Percentiles rank a stretch among this genome's conserved stretches.
These are phyloP conservation scores for Sebastes nivosus DNA, from an alignment of 2,797 vertebrate genomes.

Conservation along the genomic window DNA sequence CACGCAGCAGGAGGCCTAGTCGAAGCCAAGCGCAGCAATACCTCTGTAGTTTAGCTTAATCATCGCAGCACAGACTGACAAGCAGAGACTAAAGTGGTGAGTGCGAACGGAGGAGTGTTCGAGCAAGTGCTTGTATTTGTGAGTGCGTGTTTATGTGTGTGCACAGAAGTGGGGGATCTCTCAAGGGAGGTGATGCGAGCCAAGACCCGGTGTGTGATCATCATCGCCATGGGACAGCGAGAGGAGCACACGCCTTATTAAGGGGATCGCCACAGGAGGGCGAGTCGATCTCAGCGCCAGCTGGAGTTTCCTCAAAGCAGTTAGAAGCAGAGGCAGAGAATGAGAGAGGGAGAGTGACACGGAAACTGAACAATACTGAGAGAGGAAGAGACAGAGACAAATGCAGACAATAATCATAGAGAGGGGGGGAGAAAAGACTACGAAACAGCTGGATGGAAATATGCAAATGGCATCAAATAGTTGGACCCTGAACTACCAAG, in stretches of 20 bases:
- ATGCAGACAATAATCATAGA: neutral
- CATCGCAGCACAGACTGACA: neutral
- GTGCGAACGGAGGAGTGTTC: neutral
- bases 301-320: slow-evolving; percentile 51
- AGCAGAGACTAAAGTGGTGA: neutral
- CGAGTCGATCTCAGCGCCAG: slow-evolving; percentile 51
- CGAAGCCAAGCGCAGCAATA: neutral
- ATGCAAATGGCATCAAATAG: neutral
- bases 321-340: neutral
- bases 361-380: neutral
- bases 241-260: slow-evolving; percentile 41
- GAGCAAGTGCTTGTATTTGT: neutral
- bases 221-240: slow-evolving; percentile 37
- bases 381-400: neutral
- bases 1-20: neutral
- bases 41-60: slow-evolving; percentile 20
- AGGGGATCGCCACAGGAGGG: slow-evolving; percentile 35
- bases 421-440: neutral
- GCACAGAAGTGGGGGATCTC: neutral
- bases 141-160: neutral
- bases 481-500: neutral
- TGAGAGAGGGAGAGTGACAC: neutral
- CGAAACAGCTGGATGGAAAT: neutral
- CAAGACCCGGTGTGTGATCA: slow-evolving; percentile 53
- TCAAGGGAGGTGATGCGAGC: slow-evolving; percentile 21